A percentile compares a stretch with the other conserved stretches of the same genome.
Evolutionary conservation across 2,888 invertebrate genomes (phyloP).

Genomic region (Epistrophe eligans): DNA sequence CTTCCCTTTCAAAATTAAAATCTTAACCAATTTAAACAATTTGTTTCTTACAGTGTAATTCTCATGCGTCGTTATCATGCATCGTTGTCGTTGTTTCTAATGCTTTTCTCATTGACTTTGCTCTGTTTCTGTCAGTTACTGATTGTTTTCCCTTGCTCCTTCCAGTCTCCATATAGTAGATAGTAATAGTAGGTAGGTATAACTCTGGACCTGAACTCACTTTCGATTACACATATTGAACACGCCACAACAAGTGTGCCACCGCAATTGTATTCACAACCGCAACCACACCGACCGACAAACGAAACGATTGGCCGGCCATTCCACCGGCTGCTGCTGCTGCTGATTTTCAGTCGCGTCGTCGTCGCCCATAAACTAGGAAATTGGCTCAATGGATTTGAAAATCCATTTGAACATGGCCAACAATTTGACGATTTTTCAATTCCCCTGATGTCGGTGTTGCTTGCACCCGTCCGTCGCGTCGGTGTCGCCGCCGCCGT

Average conservation of each 20-base stretch:
- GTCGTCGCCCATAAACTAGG: slow-evolving; percentile 70
- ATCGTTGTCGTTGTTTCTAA: slow-evolving; percentile 6
- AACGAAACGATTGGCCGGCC: slow-evolving; percentile 11
- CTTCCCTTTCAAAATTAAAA: neutral
- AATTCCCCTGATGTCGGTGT: slow-evolving; percentile 33
- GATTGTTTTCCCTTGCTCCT: neutral
- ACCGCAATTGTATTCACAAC: slow-evolving; percentile 27
- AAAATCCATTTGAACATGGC: slow-evolving; percentile 48
- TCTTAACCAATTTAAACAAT: neutral
- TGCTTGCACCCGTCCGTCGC: neutral
- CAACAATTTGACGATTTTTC: slow-evolving; percentile 64
- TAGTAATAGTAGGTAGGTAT: neutral
- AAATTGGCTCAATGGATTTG: slow-evolving; percentile 64
- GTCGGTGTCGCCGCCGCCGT: neutral
- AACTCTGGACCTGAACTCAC: slow-evolving; percentile 24
- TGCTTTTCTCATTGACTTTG: slow-evolving; percentile 61
- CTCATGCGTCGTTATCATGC: slow-evolving; percentile 50
- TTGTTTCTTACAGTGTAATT: neutral
- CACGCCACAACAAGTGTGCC: slow-evolving; percentile 71
- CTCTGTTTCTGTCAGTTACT: slow-evolving; percentile 60
- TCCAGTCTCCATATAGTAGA: neutral
- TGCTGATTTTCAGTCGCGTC: slow-evolving; percentile 24
- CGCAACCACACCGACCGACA: slow-evolving; percentile 1
- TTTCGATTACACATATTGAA: slow-evolving; percentile 66
- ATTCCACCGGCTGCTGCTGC: slow-evolving; percentile 25